Evolutionary conservation across 2,888 invertebrate genomes (phyloP).

Genomic region (Cosmorhoe ocellata): DNA sequence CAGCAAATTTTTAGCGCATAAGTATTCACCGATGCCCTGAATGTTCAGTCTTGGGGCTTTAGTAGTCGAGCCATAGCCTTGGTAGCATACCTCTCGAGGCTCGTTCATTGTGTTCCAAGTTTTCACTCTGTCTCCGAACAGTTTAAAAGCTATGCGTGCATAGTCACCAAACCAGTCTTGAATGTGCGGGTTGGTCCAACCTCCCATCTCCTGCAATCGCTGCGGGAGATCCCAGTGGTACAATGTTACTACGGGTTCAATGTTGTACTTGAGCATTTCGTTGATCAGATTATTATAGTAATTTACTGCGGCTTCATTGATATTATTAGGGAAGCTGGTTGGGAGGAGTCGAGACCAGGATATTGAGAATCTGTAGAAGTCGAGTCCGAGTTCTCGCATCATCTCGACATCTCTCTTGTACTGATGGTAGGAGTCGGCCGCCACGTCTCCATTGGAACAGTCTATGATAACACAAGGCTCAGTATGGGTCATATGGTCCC

Average conservation of each 20-base stretch:
- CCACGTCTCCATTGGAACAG: constrained; percentile 79
- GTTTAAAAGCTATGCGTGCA: constrained; percentile 59
- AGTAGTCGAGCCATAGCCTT: constrained; percentile 60
- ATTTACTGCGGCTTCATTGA: constrained; percentile 72
- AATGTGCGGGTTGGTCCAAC: constrained; percentile 69
- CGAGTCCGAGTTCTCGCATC: constrained; percentile 64
- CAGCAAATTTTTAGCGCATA: constrained; percentile 68
- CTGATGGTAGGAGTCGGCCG: constrained; percentile 78
- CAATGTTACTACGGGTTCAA: constrained; percentile 81
- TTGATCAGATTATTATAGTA: constrained; percentile 73
- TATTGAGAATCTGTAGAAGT: constrained; percentile 80
- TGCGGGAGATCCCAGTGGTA: constrained; percentile 79
- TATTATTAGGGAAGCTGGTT: constrained; percentile 70
- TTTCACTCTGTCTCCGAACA: constrained; percentile 71
- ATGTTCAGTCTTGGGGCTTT: constrained; percentile 51
- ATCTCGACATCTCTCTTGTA: constrained; percentile 79
- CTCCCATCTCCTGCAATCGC: constrained; percentile 76
- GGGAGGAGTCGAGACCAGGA: constrained; percentile 85
- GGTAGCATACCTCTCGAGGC: constrained; percentile 55
- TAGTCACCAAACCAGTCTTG: constrained; percentile 71
- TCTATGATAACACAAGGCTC: constrained; percentile 60
- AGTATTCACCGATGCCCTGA: constrained; percentile 65
- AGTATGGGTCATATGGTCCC: constrained; percentile 6
- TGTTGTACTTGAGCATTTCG: constrained; percentile 79
- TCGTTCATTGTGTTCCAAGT: constrained; percentile 83